Base-by-base conservation (phyloP, 2,797 vertebrate genomes). In the Hydrocynus forskahlii region DNA sequence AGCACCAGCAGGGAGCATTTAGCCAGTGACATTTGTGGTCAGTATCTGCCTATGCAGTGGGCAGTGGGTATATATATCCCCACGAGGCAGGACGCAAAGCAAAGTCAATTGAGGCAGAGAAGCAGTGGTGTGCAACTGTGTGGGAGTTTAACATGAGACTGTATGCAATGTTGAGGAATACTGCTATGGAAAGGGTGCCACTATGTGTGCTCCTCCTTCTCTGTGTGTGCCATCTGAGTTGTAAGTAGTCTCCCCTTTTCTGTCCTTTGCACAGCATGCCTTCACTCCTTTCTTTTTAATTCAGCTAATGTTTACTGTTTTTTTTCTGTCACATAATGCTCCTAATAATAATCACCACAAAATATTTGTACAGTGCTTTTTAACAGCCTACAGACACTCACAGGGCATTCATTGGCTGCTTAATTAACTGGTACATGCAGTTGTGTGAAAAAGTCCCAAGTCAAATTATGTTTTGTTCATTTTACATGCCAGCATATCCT, bases 161-260 rank as follows among this genome's bases (percentile, higher is more conserved):
- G 68, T 50, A 38, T 69, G 54, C 35, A 72, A 66, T 78, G 17
- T 67, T 83, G 88, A 35, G 73, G 85, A 85, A 75, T 76, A 70
- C 79, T 87, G 72, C 87, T 70, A 81, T 89, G 89, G 89, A 92
- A 74, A 52, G 87, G 17, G 45, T 83, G 23, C 23, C 81, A 75
- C 69, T 86, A 0, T 0, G 81, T 43, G 79, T 92, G 63, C 74
- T 93, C 67, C 68, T 92, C 86, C 72, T 76, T 86, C 73, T 92
- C 68, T 79, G 81, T 70, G 86, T 48, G 75, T 89, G 92, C 25
- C 71, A 88, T 81, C 85, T 88, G 85, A 88, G 87, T 87, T 86
- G 93, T 94, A 91, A 95, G 95, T 95, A 92, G 75, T 71, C 72
- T 85, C 82, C 81, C 5, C 12, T 83, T 63, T 81, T 76, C 80